Conservation (phyloP, 1,140 invertebrate species). For the Hylaeus anthracinus region DNA sequence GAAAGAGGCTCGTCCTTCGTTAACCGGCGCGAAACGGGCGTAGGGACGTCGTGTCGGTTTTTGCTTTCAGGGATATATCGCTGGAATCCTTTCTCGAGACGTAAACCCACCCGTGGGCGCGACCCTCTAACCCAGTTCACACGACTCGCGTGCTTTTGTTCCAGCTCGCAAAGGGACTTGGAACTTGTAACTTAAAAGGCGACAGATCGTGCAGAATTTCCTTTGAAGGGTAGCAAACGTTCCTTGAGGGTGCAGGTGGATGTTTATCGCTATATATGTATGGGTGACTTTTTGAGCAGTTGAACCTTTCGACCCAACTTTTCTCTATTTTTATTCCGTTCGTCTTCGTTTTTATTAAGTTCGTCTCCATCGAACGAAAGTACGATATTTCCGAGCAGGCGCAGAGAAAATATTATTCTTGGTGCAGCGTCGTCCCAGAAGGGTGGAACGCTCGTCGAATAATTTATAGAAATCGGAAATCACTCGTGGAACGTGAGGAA, state of each 20-base stretch:
- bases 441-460: conserved; percentile 17
- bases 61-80: background rate
- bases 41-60: background rate
- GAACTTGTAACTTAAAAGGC: no score
- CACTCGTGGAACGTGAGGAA: background rate
- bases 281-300: no score
- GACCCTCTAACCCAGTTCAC: conserved; percentile 14
- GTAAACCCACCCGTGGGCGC: background rate
- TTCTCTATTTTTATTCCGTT: no score
- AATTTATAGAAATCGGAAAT: conserved; percentile 30
- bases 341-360: no score
- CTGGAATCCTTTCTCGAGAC: conserved; percentile 1
- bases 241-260: no score
- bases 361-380: no score
- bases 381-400: background rate
- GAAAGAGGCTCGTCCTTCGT: conserved; percentile 7
- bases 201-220: no score
- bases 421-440: background rate
- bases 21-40: background rate
- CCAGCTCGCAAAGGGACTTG: background rate
- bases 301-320: no score
- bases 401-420: conserved; percentile 21
- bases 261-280: no score
- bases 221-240: no score
- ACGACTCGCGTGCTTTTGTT: background rate